These are phyloP conservation scores for Naso thynnoides DNA, from an alignment of 2,797 vertebrate species.

Conservation along the genomic window DNA sequence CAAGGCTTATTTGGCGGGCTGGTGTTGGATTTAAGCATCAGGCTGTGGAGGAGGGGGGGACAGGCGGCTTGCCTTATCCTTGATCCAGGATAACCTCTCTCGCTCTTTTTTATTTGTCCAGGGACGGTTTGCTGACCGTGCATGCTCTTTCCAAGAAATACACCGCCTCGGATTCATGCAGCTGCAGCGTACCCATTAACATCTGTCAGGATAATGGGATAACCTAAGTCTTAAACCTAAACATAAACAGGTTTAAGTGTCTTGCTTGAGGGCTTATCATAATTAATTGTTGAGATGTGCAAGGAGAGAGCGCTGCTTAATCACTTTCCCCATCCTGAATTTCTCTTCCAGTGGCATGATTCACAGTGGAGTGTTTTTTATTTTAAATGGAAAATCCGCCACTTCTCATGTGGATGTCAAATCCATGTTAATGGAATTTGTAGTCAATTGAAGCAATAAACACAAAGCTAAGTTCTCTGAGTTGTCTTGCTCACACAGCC, in stretches of 20 bases:
- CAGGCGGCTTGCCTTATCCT: constrained; percentile 65
- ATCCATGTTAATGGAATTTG: too few species aligned
- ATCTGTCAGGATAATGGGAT: constrained; percentile 56
- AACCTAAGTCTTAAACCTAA: constrained; percentile 66
- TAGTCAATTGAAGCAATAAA: too few species aligned
- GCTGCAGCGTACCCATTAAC: constrained; percentile 43
- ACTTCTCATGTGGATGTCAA: too few species aligned
- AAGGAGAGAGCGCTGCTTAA: constrained; percentile 45
- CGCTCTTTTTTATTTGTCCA: constrained; percentile 36
- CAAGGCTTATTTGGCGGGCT: constrained; percentile 73
- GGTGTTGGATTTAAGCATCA: constrained; percentile 73
- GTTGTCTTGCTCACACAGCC: too few species aligned
- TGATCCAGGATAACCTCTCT: constrained; percentile 63
- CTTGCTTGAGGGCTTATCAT: constrained; percentile 65
- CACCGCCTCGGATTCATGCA: constrained; percentile 16
- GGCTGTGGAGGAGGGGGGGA: constrained; percentile 57
- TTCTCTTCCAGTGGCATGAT: constrained; percentile 31
- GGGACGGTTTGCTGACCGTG: constrained; percentile 66
- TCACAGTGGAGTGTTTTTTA: constrained; percentile 31
- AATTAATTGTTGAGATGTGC: constrained; percentile 70
- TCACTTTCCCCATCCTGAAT: constrained; percentile 35
- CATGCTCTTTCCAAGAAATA: constrained; percentile 32
- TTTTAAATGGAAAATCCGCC: too few species aligned
- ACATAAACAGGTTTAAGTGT: constrained; percentile 69
- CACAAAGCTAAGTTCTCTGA: too few species aligned